Evolutionary conservation across 2,888 invertebrate species (phyloP).

Genomic region (Conistra vaccinii): DNA sequence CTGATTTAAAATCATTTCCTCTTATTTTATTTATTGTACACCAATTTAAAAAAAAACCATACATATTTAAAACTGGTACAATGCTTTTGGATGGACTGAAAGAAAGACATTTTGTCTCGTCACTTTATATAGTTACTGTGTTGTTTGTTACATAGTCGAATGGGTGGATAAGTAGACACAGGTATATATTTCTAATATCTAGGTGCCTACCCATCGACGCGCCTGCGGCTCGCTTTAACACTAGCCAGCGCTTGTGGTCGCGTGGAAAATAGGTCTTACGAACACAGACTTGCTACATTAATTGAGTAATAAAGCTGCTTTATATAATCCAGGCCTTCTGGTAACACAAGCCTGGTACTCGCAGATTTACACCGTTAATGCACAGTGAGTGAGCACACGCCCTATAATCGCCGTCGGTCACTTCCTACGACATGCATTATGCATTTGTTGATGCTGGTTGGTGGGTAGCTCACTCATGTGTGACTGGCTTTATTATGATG

Average conservation of each 20-base stretch:
- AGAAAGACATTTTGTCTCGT: too few species aligned
- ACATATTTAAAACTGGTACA: too few species aligned
- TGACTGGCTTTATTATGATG: slow-evolving; percentile 8
- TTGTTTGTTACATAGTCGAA: background rate
- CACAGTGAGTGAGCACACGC: slow-evolving; percentile 54
- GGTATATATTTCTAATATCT: background rate
- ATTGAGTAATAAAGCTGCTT: slow-evolving; percentile 15
- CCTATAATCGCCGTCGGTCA: slow-evolving; percentile 45
- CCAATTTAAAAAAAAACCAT: too few species aligned
- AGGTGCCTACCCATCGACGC: background rate
- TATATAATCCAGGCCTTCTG: slow-evolving; percentile 4
- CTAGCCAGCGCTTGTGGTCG: slow-evolving; percentile 3
- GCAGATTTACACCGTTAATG: slow-evolving; percentile 43
- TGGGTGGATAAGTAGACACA: background rate
- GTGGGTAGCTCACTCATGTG: slow-evolving; percentile 11
- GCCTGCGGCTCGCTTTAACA: background rate
- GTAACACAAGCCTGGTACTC: slow-evolving; percentile 13
- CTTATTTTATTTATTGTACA: too few species aligned
- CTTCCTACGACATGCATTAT: slow-evolving; percentile 36
- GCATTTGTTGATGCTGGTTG: slow-evolving; percentile 11
- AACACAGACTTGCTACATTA: background rate
- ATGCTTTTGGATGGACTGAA: too few species aligned
- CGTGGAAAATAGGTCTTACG: background rate
- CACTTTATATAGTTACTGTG: too few species aligned
- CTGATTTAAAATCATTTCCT: too few species aligned